These are phyloP conservation scores for Clarias pachynema DNA, from an alignment of 2,797 vertebrate genomes.

Conservation along the genomic window DNA sequence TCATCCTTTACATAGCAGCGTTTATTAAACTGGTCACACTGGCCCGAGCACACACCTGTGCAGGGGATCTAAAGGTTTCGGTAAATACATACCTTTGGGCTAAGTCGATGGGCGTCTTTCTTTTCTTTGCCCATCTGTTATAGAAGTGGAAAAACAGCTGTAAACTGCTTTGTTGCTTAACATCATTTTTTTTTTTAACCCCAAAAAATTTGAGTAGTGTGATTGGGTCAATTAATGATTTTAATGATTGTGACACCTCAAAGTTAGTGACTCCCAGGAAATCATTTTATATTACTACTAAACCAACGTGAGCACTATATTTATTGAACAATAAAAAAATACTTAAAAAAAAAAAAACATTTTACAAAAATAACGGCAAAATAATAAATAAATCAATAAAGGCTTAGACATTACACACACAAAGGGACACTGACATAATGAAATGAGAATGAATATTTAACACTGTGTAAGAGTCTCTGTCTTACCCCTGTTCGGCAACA, in stretches of 20 bases:
- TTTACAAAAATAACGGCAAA: background rate
- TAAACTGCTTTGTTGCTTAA: conserved; percentile 78
- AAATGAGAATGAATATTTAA: conserved; percentile 19
- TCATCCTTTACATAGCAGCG: conserved; percentile 72
- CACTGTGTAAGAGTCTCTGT: conserved; percentile 12
- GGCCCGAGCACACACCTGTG: conserved; percentile 72
- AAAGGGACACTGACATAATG: background rate
- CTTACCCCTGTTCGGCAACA: conserved; percentile 80
- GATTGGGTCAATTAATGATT: conserved; percentile 45
- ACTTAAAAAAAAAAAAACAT: background rate
- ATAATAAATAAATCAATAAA: conserved; percentile 4
- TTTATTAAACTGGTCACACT: conserved; percentile 58
- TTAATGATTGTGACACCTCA: conserved; percentile 18
- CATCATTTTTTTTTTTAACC: conserved; percentile 64
- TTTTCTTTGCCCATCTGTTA: conserved; percentile 89
- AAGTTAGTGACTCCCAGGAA: conserved; percentile 25
- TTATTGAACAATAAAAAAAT: background rate
- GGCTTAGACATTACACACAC: conserved; percentile 1
- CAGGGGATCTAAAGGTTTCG: conserved; percentile 69
- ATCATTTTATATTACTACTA: background rate
- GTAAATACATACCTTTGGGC: conserved; percentile 83
- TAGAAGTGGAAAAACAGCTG: conserved; percentile 87
- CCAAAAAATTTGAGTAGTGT: conserved; percentile 46
- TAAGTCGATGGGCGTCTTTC: conserved; percentile 86
- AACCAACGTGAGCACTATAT: conserved; percentile 14